phyloP scores from a whole-genome alignment of 1,140 invertebrate genomes.

The Zaprionus camerounensis region DNA sequence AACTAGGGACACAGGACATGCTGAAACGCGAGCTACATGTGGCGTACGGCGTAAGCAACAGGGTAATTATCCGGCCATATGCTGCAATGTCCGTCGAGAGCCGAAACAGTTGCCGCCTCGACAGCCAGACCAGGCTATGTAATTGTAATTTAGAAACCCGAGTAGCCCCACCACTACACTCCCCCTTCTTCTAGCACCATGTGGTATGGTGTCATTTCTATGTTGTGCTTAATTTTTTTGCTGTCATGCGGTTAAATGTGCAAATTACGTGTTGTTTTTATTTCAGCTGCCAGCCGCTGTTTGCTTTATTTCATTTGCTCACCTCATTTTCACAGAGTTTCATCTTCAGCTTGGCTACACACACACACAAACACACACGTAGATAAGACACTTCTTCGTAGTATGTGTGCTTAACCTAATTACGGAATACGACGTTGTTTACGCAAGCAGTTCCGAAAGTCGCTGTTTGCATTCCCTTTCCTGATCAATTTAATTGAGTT shows the following conservation, averaged over 20 bases:
- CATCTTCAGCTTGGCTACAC: slow-evolving; percentile 52
- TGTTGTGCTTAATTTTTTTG: slow-evolving; percentile 64
- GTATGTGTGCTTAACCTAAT: slow-evolving; percentile 78
- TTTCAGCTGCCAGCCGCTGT: slow-evolving; percentile 56
- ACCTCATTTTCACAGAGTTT: slow-evolving; percentile 72
- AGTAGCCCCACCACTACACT: neutral
- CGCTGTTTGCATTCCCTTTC: slow-evolving; percentile 3
- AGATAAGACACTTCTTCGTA: slow-evolving; percentile 58
- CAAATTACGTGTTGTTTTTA: slow-evolving; percentile 78
- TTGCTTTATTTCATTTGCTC: slow-evolving; percentile 76
- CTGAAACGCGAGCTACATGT: slow-evolving; percentile 60
- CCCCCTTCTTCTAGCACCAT: neutral
- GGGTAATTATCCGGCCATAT: slow-evolving; percentile 78
- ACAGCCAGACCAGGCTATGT: slow-evolving; percentile 44
- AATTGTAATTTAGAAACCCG: slow-evolving; percentile 75
- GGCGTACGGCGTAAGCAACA: slow-evolving; percentile 59
- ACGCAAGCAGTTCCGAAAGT: neutral
- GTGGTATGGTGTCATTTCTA: slow-evolving; percentile 16
- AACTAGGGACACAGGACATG: neutral
- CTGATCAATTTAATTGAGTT: neutral
- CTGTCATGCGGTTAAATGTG: slow-evolving; percentile 77
- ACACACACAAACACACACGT: slow-evolving; percentile 14
- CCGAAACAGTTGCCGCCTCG: slow-evolving; percentile 40
- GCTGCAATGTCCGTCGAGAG: slow-evolving; percentile 65
- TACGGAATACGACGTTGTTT: slow-evolving; percentile 41